Conservation (phyloP, 2,113 vertebrate genomes). For the Gavialis gangeticus region DNA sequence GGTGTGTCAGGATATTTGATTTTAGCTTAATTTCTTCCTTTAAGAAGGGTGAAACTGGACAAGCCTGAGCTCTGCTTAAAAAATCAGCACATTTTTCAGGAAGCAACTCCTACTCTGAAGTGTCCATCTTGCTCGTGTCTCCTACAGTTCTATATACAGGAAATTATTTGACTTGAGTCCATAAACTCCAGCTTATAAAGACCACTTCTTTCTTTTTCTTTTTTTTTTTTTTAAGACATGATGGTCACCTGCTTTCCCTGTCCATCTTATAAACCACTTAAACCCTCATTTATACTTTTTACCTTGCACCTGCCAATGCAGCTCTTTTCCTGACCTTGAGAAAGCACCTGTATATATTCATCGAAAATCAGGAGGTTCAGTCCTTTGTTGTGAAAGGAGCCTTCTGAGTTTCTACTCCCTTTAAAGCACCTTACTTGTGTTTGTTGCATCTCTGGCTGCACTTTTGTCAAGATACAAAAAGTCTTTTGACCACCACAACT, state of each 20-base stretch:
- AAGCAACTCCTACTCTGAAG: neutral
- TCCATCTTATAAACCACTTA: neutral
- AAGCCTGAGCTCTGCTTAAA: neutral
- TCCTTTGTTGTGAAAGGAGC: neutral
- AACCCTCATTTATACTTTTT: neutral
- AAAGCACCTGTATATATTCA: fast-evolving
- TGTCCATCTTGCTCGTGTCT: neutral
- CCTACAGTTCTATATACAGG: neutral
- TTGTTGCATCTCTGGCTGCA: neutral
- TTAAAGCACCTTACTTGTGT: neutral
- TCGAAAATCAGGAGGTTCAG: neutral
- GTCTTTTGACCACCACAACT: neutral
- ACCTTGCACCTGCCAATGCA: neutral
- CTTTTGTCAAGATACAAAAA: neutral
- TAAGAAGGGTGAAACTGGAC: neutral
- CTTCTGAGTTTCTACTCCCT: neutral
- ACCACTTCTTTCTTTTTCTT: neutral
- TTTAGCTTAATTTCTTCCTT: neutral
- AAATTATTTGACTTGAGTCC: neutral
- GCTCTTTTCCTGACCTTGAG: neutral
- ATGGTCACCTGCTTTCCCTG: neutral
- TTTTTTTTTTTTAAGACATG: neutral
- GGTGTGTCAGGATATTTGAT: neutral
- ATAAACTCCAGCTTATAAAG: neutral
- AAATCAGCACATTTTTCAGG: neutral